These are phyloP conservation scores for Phenacoccus solenopsis DNA, from an alignment of 1,140 invertebrate species.

Conservation along the genomic window DNA sequence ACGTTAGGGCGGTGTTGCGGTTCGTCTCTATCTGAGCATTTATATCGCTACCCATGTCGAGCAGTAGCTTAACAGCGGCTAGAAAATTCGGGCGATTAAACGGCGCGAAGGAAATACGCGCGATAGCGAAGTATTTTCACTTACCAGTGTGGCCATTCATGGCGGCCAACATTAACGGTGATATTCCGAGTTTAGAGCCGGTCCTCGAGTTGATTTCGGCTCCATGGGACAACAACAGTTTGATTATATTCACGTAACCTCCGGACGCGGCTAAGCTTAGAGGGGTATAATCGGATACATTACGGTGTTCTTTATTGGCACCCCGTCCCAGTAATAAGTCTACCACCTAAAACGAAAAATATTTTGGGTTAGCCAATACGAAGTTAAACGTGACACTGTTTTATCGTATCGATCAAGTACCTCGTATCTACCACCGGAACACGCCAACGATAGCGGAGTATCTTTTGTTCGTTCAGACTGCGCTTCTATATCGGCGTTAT, in stretches of 20 bases:
- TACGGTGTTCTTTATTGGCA: slow-evolving; percentile 97
- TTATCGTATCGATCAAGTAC: slow-evolving; percentile 32
- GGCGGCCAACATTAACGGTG: slow-evolving; percentile 95
- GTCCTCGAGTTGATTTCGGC: slow-evolving; percentile 98
- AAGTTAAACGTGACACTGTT: too few relatives aligned
- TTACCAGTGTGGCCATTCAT: slow-evolving; percentile 95
- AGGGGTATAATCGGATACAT: slow-evolving; percentile 98
- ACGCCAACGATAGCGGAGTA: slow-evolving; percentile 92
- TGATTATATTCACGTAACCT: slow-evolving; percentile 97
- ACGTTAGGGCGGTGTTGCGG: slow-evolving; percentile 92
- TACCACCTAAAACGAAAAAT: slow-evolving; percentile 44
- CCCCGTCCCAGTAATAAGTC: slow-evolving; percentile 76
- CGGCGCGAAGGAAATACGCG: neutral
- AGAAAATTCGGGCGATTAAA: too few relatives aligned
- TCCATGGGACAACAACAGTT: slow-evolving; percentile 74
- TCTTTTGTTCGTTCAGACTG: slow-evolving; percentile 98
- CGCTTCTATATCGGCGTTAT: slow-evolving; percentile 91
- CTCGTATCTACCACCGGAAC: slow-evolving; percentile 92
- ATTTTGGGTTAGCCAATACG: too few relatives aligned
- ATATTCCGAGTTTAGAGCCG: slow-evolving; percentile 93
- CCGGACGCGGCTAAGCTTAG: slow-evolving; percentile 93
- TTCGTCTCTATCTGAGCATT: slow-evolving; percentile 99
- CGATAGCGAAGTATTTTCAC: neutral
- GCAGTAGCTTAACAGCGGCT: slow-evolving; percentile 71
- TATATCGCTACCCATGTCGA: slow-evolving; percentile 98